Evolutionary conservation across 92 coral and sea anemone genomes (phyloP), one percentile per base, ranked within the genome.

Genomic region (Scolanthus callimorphus): DNA sequence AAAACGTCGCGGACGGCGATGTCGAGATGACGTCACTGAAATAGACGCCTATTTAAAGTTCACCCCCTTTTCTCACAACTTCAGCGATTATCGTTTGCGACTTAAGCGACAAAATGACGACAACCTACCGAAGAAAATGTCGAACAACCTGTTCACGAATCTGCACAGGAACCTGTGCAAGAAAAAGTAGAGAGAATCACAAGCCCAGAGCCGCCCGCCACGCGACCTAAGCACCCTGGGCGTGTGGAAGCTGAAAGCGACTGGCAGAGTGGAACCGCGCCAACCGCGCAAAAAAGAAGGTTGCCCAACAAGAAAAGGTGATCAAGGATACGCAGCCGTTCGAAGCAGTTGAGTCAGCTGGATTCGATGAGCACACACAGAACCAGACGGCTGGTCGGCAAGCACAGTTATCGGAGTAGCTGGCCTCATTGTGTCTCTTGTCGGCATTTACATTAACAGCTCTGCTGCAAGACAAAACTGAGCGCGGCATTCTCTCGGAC

Each of bases 371-470:
- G 20, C 25, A 34, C 41, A 34, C 41, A 34, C 41, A 34, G 41
- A 6, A 6, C 41, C 54, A 10, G 54, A 22, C 8, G 20, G 54
- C 19, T 29, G 39, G 56, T 28, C 69, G 29, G 69, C 34, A 0
- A 39, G 23, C 60, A 26, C 38, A 10, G 6, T 63, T 12, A 0
- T 49, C 6, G 34, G 38, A 3, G 56, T 63, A 11, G 70, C 70
- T 12, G 70, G 47, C 6, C 56, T 63, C 20, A 11, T 63, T n/a
- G 60, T 63, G 12, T 63, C 28, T 0, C 70, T 63, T 0, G 10
- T 63, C 4, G 70, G 70, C 25, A 45, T 63, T 11, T 63, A 63
- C 29, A 26, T 31, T n/a, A 28, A 38, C 4, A n/a, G n/a, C n/a
- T n/a, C n/a, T n/a, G n/a, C n/a, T n/a, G n/a, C n/a, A n/a, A 3